phyloP scores from a whole-genome alignment of 2,888 invertebrate genomes.

The Drosophila suboccidentalis region DNA sequence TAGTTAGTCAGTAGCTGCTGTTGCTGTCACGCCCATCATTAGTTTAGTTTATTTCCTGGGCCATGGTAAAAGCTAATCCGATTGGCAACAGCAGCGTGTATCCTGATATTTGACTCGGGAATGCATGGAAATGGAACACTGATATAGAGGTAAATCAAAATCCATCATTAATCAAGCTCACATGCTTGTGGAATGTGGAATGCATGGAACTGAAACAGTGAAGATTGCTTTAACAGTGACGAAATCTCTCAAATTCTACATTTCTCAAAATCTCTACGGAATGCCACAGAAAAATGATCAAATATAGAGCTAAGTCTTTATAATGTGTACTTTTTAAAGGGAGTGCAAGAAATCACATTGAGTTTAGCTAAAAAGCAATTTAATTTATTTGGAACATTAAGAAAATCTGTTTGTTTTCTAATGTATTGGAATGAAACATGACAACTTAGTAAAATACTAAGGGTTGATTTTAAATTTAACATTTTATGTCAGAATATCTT shows the following conservation, averaged over 20 bases:
- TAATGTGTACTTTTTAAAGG: too few relatives aligned
- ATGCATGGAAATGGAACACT: slow-evolving; percentile 13
- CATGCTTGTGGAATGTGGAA: not conserved
- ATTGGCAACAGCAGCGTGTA: slow-evolving; percentile 21
- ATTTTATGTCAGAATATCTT: too few relatives aligned
- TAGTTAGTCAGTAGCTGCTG: slow-evolving; percentile 29
- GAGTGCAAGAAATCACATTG: too few relatives aligned
- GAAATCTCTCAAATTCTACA: too few relatives aligned
- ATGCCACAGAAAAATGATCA: not conserved
- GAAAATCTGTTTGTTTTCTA: too few relatives aligned
- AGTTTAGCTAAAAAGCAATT: too few relatives aligned
- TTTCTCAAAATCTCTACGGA: not conserved
- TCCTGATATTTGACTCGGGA: slow-evolving; percentile 4
- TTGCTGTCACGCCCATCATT: slow-evolving; percentile 42
- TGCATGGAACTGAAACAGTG: not conserved
- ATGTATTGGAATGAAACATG: too few relatives aligned
- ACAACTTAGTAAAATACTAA: too few relatives aligned
- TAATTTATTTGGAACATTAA: too few relatives aligned
- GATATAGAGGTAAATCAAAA: not conserved
- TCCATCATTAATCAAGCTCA: not conserved
- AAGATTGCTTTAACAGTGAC: not conserved
- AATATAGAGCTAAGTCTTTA: too few relatives aligned
- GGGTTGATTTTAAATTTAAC: too few relatives aligned
- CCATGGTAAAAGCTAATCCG: slow-evolving; percentile 46
- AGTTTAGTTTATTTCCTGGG: slow-evolving; percentile 20